phyloP scores from a whole-genome alignment of 2,797 vertebrate species.

The Atherinosoma microstoma region DNA sequence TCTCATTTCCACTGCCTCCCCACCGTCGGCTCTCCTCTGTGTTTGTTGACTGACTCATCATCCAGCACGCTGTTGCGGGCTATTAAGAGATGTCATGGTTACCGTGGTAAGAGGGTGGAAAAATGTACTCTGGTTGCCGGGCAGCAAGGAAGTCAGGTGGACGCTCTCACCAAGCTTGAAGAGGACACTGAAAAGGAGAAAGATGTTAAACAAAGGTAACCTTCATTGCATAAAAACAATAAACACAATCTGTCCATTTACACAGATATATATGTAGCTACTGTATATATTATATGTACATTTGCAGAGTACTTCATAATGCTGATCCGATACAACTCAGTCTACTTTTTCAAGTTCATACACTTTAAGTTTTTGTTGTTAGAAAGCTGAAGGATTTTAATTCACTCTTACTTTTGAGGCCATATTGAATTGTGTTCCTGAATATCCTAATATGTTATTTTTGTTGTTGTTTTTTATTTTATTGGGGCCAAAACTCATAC shows the following conservation, averaged over 20 bases:
- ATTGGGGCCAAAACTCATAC: neutral
- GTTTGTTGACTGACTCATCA: constrained; percentile 81
- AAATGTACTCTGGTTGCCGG: constrained; percentile 86
- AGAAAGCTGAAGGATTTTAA: neutral
- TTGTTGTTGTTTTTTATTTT: neutral
- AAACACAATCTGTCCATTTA: constrained; percentile 51
- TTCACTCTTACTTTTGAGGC: neutral
- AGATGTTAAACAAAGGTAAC: constrained; percentile 48
- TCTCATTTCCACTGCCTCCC: constrained; percentile 47
- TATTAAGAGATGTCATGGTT: constrained; percentile 80
- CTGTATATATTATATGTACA: neutral
- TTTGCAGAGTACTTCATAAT: neutral
- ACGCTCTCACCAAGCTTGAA: constrained; percentile 97
- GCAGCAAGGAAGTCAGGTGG: constrained; percentile 84
- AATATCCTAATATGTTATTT: neutral
- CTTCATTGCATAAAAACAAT: constrained; percentile 50
- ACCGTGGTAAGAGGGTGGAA: constrained; percentile 81
- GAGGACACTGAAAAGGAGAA: constrained; percentile 90
- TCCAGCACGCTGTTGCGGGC: constrained; percentile 72
- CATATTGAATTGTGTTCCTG: neutral
- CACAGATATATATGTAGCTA: constrained; percentile 1
- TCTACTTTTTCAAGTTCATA: neutral
- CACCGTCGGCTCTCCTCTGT: constrained; percentile 47
- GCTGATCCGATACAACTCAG: neutral
- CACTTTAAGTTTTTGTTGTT: neutral